phyloP scores from a whole-genome alignment of 30 jellyfish, hydroid and myxozoan genomes.

The Cassiopea xamachana region DNA sequence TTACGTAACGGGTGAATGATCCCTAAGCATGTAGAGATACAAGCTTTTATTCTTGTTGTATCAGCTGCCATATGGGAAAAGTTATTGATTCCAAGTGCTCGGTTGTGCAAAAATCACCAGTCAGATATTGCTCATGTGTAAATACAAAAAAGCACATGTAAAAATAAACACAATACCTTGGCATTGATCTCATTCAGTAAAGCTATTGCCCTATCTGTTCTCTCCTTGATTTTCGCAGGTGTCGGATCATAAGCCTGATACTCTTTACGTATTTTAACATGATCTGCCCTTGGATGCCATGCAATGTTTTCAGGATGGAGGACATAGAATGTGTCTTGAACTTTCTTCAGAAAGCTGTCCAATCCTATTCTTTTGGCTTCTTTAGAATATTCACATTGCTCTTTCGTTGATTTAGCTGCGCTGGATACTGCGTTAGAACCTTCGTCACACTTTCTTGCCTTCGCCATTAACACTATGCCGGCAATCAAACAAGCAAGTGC shows the following conservation, averaged over 20 bases:
- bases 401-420: conserved; percentile 30
- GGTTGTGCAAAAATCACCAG: too few relatives aligned
- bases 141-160: neutral
- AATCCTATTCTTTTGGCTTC: conserved; percentile 88
- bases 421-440: conserved; percentile 6
- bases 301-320: conserved; percentile 87
- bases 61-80: too few relatives aligned
- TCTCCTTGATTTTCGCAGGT: conserved; percentile 84
- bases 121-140: too few relatives aligned
- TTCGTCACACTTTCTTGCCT: conserved; percentile 52
- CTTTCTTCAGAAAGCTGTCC: conserved; percentile 75
- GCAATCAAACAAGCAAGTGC: conserved; percentile 75
- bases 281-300: conserved; percentile 79
- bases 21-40: too few relatives aligned
- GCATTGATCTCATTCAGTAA: conserved; percentile 74
- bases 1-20: too few relatives aligned
- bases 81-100: too few relatives aligned
- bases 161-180: conserved; percentile 52
- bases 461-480: conserved; percentile 80
- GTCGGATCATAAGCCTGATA: conserved; percentile 84
- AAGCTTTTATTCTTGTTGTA: too few relatives aligned
- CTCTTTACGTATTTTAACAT: conserved; percentile 59
- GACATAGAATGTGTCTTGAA: conserved; percentile 53
- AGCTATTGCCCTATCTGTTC: conserved; percentile 76
- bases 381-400: conserved; percentile 70